Conservation (phyloP, 2,797 vertebrate species). For the Botia almorhae region DNA sequence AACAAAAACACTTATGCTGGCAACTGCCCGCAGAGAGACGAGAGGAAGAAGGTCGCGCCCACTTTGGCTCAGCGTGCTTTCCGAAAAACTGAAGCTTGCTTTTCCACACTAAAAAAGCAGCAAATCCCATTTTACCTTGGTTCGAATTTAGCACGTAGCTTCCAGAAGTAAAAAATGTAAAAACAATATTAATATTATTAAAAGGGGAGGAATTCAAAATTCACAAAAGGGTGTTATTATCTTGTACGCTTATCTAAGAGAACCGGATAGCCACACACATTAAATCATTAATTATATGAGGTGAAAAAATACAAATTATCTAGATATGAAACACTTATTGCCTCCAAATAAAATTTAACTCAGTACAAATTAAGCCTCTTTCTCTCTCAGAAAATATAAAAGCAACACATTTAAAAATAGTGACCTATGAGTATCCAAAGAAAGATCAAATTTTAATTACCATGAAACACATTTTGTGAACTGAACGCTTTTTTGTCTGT, state of each 20-base stretch:
- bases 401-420: no score
- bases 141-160: background rate
- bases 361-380: no score
- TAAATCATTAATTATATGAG: background rate
- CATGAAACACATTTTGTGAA: no score
- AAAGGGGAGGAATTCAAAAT: background rate
- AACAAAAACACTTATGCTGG: constrained; percentile 52
- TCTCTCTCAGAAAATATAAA: no score
- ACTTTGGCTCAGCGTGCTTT: constrained; percentile 36
- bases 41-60: constrained; percentile 38
- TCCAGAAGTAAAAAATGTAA: background rate
- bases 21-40: constrained; percentile 45
- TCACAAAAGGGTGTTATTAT: background rate
- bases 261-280: background rate
- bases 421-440: no score
- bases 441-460: no score
- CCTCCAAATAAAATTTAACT: background rate
- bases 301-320: constrained; percentile 3
- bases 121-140: background rate
- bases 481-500: background rate
- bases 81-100: constrained; percentile 7
- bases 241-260: background rate
- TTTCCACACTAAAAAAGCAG: constrained; percentile 9
- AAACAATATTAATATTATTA: background rate
- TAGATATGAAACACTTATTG: background rate